Percentiles rank a stretch among this genome's conserved stretches.
Evolutionary conservation across 1,140 invertebrate species (phyloP).

Genomic region (Macrotrachela quadricornifera): DNA sequence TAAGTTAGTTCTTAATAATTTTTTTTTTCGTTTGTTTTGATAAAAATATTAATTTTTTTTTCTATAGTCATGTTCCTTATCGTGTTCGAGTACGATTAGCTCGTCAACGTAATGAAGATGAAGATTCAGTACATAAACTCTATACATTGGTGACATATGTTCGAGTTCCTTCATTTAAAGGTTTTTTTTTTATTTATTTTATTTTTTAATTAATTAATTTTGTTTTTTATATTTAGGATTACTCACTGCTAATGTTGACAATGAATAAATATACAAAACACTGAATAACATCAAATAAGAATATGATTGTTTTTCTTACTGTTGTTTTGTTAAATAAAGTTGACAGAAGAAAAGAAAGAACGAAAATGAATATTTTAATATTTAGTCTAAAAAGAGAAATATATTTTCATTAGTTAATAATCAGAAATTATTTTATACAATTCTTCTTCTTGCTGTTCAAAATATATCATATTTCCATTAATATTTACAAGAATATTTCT

Average conservation of each 20-base stretch:
- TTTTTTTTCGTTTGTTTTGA: background rate
- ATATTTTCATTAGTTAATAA: too few relatives aligned
- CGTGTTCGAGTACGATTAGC: slow-evolving; percentile 46
- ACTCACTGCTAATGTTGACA: slow-evolving; percentile 8
- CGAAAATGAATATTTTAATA: too few relatives aligned
- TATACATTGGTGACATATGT: slow-evolving; percentile 94
- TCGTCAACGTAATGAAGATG: slow-evolving; percentile 88
- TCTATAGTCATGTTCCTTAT: slow-evolving; percentile 36
- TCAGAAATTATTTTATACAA: too few relatives aligned
- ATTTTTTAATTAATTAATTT: background rate
- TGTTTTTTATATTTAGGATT: slow-evolving; percentile 4
- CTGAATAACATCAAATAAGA: too few relatives aligned
- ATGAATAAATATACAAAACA: background rate
- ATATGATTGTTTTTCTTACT: too few relatives aligned
- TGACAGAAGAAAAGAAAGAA: too few relatives aligned
- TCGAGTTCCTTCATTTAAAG: slow-evolving; percentile 34
- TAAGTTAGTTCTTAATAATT: slow-evolving; percentile 39
- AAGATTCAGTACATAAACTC: slow-evolving; percentile 87
- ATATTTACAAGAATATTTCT: too few relatives aligned
- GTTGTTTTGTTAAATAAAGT: too few relatives aligned
- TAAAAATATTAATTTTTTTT: background rate
- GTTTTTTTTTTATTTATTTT: background rate
- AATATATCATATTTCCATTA: too few relatives aligned
- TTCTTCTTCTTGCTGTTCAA: too few relatives aligned
- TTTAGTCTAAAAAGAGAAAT: too few relatives aligned